phyloP scores from a whole-genome alignment of 1,140 invertebrate species.

The Trichomalopsis sarcophagae region DNA sequence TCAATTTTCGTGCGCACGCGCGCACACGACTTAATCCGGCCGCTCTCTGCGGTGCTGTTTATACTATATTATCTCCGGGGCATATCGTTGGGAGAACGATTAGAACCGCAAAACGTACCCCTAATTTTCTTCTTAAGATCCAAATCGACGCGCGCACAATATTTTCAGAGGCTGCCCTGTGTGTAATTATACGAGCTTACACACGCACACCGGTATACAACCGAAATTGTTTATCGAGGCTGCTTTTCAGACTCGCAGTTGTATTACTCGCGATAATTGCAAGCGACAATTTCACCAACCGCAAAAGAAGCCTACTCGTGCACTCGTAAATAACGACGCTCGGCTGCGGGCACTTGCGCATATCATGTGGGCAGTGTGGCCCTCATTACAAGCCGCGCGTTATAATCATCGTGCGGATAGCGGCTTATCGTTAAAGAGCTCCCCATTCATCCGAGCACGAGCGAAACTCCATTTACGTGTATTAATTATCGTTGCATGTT shows the following conservation, averaged over 20 bases:
- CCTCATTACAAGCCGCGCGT: background rate
- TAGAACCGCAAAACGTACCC: slow-evolving; percentile 2
- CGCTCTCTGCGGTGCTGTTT: background rate
- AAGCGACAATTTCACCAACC: too few species aligned
- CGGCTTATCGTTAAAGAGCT: background rate
- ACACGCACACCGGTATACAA: too few species aligned
- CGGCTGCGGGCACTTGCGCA: slow-evolving; percentile 17
- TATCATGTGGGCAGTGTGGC: slow-evolving; percentile 34
- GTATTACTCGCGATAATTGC: too few species aligned
- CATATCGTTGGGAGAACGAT: background rate
- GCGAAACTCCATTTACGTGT: background rate
- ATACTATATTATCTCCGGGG: background rate
- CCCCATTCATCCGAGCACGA: background rate
- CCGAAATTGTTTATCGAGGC: background rate
- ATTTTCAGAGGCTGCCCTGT: background rate
- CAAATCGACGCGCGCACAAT: background rate
- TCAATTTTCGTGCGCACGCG: slow-evolving; percentile 6
- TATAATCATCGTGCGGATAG: background rate
- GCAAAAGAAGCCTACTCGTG: too few species aligned
- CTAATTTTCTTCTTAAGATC: slow-evolving; percentile 28
- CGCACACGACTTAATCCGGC: background rate
- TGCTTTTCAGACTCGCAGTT: too few species aligned
- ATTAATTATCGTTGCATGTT: background rate
- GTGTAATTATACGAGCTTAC: background rate
- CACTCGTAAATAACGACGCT: slow-evolving; percentile 17